Base-by-base conservation (phyloP, 2,888 invertebrate species). In the Malacosoma neustria region DNA sequence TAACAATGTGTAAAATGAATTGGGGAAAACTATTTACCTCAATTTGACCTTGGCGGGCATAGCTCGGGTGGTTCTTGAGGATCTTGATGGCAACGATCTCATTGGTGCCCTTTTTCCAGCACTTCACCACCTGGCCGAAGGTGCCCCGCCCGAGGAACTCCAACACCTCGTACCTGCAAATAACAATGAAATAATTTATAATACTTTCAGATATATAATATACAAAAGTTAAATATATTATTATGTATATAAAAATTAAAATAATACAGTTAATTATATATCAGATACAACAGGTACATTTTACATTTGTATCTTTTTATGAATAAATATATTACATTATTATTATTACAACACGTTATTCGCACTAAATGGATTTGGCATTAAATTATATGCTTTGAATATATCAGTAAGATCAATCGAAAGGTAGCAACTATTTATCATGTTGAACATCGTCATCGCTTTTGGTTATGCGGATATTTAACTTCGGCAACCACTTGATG, bases 21-120 rank as follows among this genome's bases (percentile, higher is more conserved):
- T n/a, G n/a, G n/a, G n/a, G n/a, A n/a, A n/a, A n/a, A n/a, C n/a
- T n/a, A 37, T 42, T 42, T 9, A 97, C 99, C 91, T 99, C 99
- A 85, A 99, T 99, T 89, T 99, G 99, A 57, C 99, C 99, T 89
- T 99, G 99, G 65, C 99, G 92, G 53, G 99, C 99, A 88, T 99
- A 99, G 60, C 98, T 99, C 52, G 99, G 99, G 88, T 99, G 99
- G 88, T 99, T 99, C 88, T 99, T 99, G 43, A 99, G 89, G 75
- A 99, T 99, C 89, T 99, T 99, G 80, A 99, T 99, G 72, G 99
- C 99, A 65, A 99, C 99, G 72, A 99, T 99, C 87, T 99, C 99
- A 76, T 98, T 99, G 62, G 99, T 99, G 76, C 99, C 99, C 77
- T 99, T 98, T 87, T 99, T 99, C 99, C 99, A 99, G 87, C 99